Base-by-base conservation (phyloP, 2,113 vertebrate genomes). In the Oceanodroma tethys region DNA sequence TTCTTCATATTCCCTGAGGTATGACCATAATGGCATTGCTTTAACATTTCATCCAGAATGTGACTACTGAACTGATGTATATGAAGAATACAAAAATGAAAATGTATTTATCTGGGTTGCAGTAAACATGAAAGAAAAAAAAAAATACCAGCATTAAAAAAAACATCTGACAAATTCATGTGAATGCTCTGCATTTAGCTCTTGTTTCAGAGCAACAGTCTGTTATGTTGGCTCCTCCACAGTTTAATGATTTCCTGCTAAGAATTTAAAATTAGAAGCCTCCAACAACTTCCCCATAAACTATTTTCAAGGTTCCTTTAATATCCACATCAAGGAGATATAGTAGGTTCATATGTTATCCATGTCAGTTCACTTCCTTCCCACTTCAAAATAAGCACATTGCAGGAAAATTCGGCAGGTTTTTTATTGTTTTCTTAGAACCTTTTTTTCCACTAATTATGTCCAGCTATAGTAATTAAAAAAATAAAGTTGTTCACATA, bases 281-380 rank as follows among this genome's bases (percentile, higher is more conserved):
- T 97, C 91, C 91, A 97, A 97, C 97, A 97, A 97, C 93, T 97
- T 97, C 95, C 95, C 94, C 94, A 97, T 95, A 97, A 97, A 97
- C 83, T 81, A 92, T 91, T 95, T 91, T 91, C 94, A 97, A 96
- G 96, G 93, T 94, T 96, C 84, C 95, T 97, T 95, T 97, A 97
- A 97, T 96, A 96, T 97, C 97, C 97, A 97, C 97, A 97, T 97
- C 96, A 97, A 97, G 93, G 95, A 96, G 88, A 86, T 92, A 85
- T 34, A 95, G 94, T 86, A 97, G 83, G 86, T 96, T 97, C 94
- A 95, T 95, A 95, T 97, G 94, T 97, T 96, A 94, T 75, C 95
- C 94, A 97, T 95, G 96, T 91, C 95, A 91, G 81, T 6, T 95
- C 16, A 16, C 86, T 97, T 97, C 95, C 96, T 97, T 92, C 92